Conservation (phyloP, 2,888 invertebrate species). For the Cryptocheilus praepositus region DNA sequence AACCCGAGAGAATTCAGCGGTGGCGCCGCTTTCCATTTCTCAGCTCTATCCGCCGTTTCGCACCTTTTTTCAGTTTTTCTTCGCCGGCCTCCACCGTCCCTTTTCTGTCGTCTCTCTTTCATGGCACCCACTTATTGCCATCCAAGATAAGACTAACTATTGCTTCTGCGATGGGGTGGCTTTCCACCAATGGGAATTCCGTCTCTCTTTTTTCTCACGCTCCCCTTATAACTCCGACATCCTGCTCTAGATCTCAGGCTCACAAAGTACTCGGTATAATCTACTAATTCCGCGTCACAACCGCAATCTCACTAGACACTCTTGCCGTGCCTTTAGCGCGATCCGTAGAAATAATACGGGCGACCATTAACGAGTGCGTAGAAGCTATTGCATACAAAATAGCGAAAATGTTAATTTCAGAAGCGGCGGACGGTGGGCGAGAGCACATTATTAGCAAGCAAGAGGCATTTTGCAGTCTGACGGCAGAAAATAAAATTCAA, state of each 20-base stretch:
- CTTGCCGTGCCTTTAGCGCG: not conserved
- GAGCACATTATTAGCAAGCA: not conserved
- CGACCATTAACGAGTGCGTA: too few relatives aligned
- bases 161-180: slow-evolving; percentile 5
- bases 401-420: not conserved
- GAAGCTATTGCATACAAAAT: not conserved
- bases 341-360: not conserved
- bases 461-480: not conserved
- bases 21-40: not conserved
- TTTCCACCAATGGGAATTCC: not conserved
- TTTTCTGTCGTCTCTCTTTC: not conserved
- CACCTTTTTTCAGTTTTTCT: not conserved
- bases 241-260: not conserved
- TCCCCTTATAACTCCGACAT: not conserved
- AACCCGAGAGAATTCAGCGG: not conserved
- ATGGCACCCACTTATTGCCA: not conserved
- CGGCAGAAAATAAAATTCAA: not conserved
- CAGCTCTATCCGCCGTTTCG: not conserved
- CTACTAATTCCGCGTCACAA: slow-evolving; percentile 27
- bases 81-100: not conserved
- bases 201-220: not conserved
- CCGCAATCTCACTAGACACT: not conserved
- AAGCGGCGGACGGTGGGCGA: too few relatives aligned
- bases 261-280: slow-evolving; percentile 18
- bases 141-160: slow-evolving; percentile 9